These are phyloP conservation scores for Aythya fuligula DNA, from an alignment of 2,797 vertebrate species.

Conservation along the genomic window DNA sequence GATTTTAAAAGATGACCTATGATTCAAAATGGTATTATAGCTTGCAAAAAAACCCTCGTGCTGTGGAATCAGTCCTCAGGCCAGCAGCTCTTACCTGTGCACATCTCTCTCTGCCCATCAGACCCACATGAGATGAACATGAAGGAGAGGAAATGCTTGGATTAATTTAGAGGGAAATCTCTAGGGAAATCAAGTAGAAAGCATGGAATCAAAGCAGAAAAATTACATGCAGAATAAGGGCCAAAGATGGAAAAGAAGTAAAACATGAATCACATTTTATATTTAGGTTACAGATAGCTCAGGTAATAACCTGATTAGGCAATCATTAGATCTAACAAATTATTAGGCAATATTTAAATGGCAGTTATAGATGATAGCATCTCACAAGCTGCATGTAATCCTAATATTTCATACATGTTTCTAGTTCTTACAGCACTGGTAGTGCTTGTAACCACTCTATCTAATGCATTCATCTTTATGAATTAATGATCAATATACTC, in stretches of 20 bases:
- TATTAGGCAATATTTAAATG: background rate
- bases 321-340: background rate
- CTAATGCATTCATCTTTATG: background rate
- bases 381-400: background rate
- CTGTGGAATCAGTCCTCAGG: background rate
- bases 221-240: background rate
- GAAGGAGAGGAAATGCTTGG: background rate
- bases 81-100: background rate
- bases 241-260: background rate
- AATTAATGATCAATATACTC: background rate
- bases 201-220: background rate
- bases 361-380: background rate
- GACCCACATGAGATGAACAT: background rate
- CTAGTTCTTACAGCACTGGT: background rate
- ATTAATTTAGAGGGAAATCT: background rate
- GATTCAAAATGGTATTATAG: background rate
- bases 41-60: background rate
- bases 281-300: background rate
- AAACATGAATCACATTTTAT: background rate
- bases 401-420: background rate
- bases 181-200: background rate
- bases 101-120: background rate
- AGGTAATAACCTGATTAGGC: background rate
- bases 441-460: background rate
- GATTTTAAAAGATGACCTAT: background rate